Evolutionary conservation across 2,888 invertebrate species (phyloP).

Genomic region (Phyllotreta cruciferae): DNA sequence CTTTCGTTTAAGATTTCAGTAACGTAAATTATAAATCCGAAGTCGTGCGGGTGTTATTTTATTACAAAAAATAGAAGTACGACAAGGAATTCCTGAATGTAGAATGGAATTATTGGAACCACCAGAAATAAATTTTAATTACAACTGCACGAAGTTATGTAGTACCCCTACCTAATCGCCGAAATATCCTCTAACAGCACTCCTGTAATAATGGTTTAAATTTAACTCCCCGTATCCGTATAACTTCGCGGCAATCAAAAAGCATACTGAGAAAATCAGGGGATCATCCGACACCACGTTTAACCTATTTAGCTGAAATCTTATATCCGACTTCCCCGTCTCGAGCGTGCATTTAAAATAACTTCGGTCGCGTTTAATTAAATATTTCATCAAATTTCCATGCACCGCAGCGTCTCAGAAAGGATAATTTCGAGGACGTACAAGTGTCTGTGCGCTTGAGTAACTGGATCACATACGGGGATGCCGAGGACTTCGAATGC

Average conservation of each 20-base stretch:
- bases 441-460: constrained; percentile 13
- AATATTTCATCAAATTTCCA: constrained; percentile 29
- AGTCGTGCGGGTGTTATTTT: constrained; percentile 22
- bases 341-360: constrained; percentile 8
- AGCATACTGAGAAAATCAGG: too few relatives aligned
- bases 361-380: constrained; percentile 19
- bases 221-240: background rate
- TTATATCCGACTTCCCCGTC: constrained; percentile 11
- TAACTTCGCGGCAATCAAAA: too few relatives aligned
- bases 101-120: too few relatives aligned
- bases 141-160: background rate
- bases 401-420: constrained; percentile 7
- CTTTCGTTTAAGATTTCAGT: constrained; percentile 34
- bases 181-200: background rate
- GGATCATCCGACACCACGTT: background rate
- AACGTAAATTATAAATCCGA: constrained; percentile 23
- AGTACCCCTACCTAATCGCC: background rate
- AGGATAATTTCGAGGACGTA: constrained; percentile 15
- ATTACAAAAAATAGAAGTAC: constrained; percentile 11
- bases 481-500: background rate
- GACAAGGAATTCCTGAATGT: constrained; percentile 12
- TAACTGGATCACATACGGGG: constrained; percentile 16
- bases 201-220: background rate
- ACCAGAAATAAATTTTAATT: background rate
- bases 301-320: constrained; percentile 14